Conservation (phyloP, 2,113 vertebrate species). For the Pleuronectes platessa region DNA sequence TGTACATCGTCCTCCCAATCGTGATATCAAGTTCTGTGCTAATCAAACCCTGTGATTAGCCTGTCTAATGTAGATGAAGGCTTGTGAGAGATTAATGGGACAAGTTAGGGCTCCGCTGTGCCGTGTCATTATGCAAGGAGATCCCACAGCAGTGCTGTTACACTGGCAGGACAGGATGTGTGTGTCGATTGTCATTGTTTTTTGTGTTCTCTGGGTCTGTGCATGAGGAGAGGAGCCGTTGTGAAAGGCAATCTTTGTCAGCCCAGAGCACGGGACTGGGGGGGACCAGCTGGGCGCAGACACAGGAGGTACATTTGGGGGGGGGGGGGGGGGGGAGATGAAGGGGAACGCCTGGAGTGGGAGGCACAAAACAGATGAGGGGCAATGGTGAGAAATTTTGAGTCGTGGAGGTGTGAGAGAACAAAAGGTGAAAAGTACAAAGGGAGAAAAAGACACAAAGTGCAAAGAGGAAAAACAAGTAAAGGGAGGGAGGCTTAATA, state of each 20-base stretch:
- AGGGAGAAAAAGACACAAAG: constrained; percentile 10
- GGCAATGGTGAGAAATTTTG: constrained; percentile 6
- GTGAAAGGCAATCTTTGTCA: constrained; percentile 81
- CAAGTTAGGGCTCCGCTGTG: constrained; percentile 57
- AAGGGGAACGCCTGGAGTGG: not conserved
- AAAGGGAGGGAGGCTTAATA: not conserved
- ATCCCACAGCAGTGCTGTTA: constrained; percentile 58
- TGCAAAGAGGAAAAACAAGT: not conserved
- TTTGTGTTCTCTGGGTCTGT: constrained; percentile 12
- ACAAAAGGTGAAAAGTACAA: constrained; percentile 33
- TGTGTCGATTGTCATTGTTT: constrained; percentile 25
- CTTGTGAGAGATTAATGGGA: constrained; percentile 67
- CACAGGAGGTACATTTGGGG: constrained; percentile 46
- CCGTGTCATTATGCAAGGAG: constrained; percentile 55
- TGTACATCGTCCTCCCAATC: constrained; percentile 2
- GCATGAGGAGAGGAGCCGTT: constrained; percentile 51
- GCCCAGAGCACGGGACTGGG: constrained; percentile 55
- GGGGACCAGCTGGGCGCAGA: constrained; percentile 68
- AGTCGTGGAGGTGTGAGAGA: constrained; percentile 3
- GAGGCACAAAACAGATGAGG: constrained; percentile 36
- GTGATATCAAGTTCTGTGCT: constrained; percentile 52
- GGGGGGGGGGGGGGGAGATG: not conserved
- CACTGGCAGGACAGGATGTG: constrained; percentile 48
- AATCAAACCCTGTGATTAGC: constrained; percentile 59
- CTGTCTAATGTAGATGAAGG: constrained; percentile 38